A percentile compares a stretch with the other conserved stretches of the same genome.
Evolutionary conservation across 2,888 invertebrate species (phyloP).

Genomic region (Pasiphila rectangulata): DNA sequence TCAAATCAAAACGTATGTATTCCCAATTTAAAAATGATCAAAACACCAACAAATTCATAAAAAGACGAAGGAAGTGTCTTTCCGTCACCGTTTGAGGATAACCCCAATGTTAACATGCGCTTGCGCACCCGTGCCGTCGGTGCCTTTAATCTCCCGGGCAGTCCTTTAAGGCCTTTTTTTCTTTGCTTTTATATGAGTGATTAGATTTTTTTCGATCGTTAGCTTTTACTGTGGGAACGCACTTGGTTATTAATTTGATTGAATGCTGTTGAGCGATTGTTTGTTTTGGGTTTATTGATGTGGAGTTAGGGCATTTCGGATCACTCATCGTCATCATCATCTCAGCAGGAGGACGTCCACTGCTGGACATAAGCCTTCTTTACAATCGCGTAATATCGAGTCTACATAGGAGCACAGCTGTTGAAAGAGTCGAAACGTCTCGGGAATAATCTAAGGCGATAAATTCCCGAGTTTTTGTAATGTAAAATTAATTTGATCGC

Average conservation of each 20-base stretch:
- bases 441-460: too few relatives aligned
- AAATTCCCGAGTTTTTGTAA: too few relatives aligned
- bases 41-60: conserved; percentile 21
- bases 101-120: conserved; percentile 58
- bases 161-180: conserved; percentile 52
- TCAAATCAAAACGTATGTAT: background rate
- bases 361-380: too few relatives aligned
- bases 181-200: conserved; percentile 49
- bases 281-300: conserved; percentile 41
- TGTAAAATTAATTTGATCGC: too few relatives aligned
- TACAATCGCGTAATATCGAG: too few relatives aligned
- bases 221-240: conserved; percentile 71
- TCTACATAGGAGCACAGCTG: too few relatives aligned
- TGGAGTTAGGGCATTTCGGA: too few relatives aligned
- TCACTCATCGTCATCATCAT: too few relatives aligned
- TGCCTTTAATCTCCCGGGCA: conserved; percentile 72
- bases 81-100: conserved; percentile 53
- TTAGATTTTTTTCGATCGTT: conserved; percentile 61
- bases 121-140: conserved; percentile 45
- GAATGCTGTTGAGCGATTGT: conserved; percentile 53
- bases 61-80: conserved; percentile 58
- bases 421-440: too few relatives aligned
- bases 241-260: conserved; percentile 66
- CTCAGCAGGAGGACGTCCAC: too few relatives aligned
- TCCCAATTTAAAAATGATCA: conserved; percentile 3